Conservation (phyloP, 2,888 invertebrate species). For the Hipparchia semele region DNA sequence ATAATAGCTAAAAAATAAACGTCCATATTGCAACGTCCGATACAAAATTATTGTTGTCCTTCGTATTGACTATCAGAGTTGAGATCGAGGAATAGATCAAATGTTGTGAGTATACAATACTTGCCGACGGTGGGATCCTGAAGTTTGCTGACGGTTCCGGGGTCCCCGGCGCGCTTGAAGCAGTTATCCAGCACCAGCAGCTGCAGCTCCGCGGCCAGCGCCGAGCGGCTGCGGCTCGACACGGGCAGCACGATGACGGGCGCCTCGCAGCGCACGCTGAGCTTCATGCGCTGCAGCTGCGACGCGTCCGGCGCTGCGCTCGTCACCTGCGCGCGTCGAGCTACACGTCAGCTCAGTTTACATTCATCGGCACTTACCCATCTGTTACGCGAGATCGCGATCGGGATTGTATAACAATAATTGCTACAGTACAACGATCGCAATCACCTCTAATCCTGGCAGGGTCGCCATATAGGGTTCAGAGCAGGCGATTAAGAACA, state of each 20-base stretch:
- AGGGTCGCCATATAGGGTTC: too few species aligned
- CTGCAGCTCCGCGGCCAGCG: slow-evolving; percentile 92
- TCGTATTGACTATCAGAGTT: too few species aligned
- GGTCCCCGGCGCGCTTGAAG: slow-evolving; percentile 86
- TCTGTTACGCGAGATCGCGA: too few species aligned
- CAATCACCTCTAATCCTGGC: too few species aligned
- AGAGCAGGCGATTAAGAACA: too few species aligned
- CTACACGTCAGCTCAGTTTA: neutral
- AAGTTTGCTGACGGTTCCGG: slow-evolving; percentile 76
- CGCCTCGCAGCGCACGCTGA: slow-evolving; percentile 71
- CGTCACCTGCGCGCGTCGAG: slow-evolving; percentile 44
- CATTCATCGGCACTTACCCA: too few species aligned
- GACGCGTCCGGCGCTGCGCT: slow-evolving; percentile 66
- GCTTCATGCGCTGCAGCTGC: slow-evolving; percentile 86
- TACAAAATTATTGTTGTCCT: too few species aligned
- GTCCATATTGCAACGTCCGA: too few species aligned
- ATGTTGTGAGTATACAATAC: slow-evolving; percentile 27
- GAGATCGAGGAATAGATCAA: too few species aligned
- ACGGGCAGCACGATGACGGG: slow-evolving; percentile 95
- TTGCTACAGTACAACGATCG: too few species aligned
- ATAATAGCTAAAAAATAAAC: too few species aligned
- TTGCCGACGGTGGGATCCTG: slow-evolving; percentile 61
- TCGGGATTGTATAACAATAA: too few species aligned
- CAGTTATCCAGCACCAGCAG: slow-evolving; percentile 89
- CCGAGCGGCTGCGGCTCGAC: slow-evolving; percentile 88